Evolutionary conservation across 2,113 vertebrate genomes (phyloP).

Genomic region (Mesitornis unicolor): DNA sequence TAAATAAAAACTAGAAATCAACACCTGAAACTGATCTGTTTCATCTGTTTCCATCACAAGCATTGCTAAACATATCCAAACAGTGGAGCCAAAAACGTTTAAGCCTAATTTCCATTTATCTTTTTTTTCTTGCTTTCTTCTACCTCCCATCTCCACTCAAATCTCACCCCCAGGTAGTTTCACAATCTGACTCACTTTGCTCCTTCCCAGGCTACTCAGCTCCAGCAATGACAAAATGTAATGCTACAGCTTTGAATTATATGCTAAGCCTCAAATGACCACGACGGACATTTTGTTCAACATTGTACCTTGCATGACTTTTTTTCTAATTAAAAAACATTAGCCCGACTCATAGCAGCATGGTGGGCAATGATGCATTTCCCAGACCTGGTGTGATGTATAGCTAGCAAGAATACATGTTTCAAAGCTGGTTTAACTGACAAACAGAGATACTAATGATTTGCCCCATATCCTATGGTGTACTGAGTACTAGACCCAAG

Average conservation of each 20-base stretch:
- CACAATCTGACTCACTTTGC: neutral
- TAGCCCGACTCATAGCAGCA: neutral
- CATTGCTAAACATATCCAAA: neutral
- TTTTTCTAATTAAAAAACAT: neutral
- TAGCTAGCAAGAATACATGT: neutral
- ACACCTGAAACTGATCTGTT: neutral
- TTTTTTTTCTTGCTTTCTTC: neutral
- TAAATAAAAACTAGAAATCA: constrained; percentile 2
- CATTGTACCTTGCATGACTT: neutral
- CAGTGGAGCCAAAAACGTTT: neutral
- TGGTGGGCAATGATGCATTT: neutral
- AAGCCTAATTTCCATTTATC: neutral
- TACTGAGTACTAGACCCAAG: neutral
- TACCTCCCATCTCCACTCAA: neutral
- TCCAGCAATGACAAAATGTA: neutral
- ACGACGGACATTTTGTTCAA: neutral
- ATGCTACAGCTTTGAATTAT: neutral
- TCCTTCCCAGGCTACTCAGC: neutral
- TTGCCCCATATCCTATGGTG: neutral
- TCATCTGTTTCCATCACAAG: neutral
- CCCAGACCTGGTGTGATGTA: neutral
- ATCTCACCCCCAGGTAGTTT: neutral
- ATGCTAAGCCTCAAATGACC: neutral
- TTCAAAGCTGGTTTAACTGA: neutral
- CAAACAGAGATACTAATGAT: neutral